Evolutionary conservation across 2,888 invertebrate genomes (phyloP).

Genomic region (Panopea generosa): DNA sequence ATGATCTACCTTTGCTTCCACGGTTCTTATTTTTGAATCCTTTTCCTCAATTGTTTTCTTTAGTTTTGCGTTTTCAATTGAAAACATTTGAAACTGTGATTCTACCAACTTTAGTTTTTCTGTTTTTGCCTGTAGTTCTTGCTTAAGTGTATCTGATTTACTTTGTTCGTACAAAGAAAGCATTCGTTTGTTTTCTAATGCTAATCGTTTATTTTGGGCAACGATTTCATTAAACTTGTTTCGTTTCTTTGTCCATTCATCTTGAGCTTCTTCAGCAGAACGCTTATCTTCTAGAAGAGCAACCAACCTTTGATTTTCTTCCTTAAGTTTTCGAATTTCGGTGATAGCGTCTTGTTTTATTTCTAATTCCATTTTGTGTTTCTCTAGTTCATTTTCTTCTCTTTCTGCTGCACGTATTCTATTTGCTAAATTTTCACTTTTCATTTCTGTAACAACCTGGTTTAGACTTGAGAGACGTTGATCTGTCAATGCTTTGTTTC

Average conservation of each 20-base stretch:
- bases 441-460: conserved; percentile 60
- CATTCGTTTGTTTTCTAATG: conserved; percentile 55
- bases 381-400: conserved; percentile 61
- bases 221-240: conserved; percentile 61
- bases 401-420: conserved; percentile 54
- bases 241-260: conserved; percentile 56
- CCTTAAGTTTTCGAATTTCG: conserved; percentile 60
- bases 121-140: conserved; percentile 49
- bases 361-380: conserved; percentile 57
- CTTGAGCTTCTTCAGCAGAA: conserved; percentile 56
- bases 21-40: conserved; percentile 42
- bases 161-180: conserved; percentile 40
- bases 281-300: conserved; percentile 55
- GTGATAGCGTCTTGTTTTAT: conserved; percentile 63
- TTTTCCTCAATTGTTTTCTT: conserved; percentile 46
- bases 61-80: conserved; percentile 49
- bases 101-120: conserved; percentile 56
- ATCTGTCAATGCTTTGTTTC: conserved; percentile 42
- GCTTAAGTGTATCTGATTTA: conserved; percentile 36
- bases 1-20: conserved; percentile 33
- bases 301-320: conserved; percentile 47
- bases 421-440: conserved; percentile 60
- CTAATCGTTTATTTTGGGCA: conserved; percentile 54
- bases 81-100: conserved; percentile 36
- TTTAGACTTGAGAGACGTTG: conserved; percentile 41